Conservation (phyloP, 2,888 invertebrate species). For the Tiliacea citrago region DNA sequence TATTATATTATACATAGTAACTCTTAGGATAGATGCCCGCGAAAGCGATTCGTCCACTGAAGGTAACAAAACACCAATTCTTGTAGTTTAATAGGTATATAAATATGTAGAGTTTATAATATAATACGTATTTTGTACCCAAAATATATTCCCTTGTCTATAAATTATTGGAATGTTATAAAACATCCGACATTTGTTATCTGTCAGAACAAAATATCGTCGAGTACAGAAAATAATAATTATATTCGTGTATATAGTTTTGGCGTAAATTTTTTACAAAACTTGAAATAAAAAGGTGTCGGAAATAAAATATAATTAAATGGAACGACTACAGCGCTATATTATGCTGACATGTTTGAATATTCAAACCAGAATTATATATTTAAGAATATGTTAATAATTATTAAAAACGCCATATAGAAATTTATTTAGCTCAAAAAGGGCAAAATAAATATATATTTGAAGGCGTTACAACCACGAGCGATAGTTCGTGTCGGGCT, state of each 20-base stretch:
- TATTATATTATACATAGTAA: slow-evolving; percentile 58
- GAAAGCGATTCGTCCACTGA: slow-evolving; percentile 88
- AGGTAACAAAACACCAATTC: slow-evolving; percentile 89
- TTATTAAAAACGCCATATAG: slow-evolving; percentile 15
- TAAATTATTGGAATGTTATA: not conserved
- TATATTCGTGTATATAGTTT: slow-evolving; percentile 6
- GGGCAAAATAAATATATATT: slow-evolving; percentile 15
- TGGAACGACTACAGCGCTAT: slow-evolving; percentile 27
- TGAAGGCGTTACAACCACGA: slow-evolving; percentile 46
- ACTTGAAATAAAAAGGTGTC: not conserved
- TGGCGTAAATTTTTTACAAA: slow-evolving; percentile 22
- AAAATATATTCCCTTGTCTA: slow-evolving; percentile 6
- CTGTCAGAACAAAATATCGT: not conserved
- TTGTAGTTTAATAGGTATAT: slow-evolving; percentile 72
- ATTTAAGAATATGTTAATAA: slow-evolving; percentile 25
- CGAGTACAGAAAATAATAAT: not conserved
- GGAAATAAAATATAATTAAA: slow-evolving; percentile 20
- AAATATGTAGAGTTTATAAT: slow-evolving; percentile 58
- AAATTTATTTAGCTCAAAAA: slow-evolving; percentile 1
- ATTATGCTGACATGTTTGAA: slow-evolving; percentile 30
- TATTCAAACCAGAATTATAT: slow-evolving; percentile 39
- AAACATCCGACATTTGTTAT: not conserved
- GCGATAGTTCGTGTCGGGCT: slow-evolving; percentile 69
- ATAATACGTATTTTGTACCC: slow-evolving; percentile 51
- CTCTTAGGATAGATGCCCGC: slow-evolving; percentile 77